Base-by-base conservation (phyloP, 2,113 vertebrate genomes). In the Leuciscus idus region DNA sequence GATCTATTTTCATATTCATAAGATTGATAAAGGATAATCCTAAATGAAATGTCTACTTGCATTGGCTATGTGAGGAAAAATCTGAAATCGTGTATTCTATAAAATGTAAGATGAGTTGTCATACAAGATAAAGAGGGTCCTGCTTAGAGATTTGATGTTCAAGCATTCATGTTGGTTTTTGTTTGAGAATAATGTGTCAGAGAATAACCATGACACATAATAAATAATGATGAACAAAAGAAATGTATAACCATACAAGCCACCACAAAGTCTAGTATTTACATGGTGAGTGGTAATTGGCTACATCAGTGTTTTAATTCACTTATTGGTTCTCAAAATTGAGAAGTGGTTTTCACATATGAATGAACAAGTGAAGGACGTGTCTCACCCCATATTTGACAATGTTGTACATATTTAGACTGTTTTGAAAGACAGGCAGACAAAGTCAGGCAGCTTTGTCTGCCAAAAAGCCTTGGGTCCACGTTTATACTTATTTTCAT, bases 401-500 rank as follows among this genome's bases (percentile, higher is more conserved):
- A 75, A 4, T 7, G 11, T 46, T 75, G 43, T 26, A 75, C 30
- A 77, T 55, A 77, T 77, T 77, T 77, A 33, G 48, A 77, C 28
- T 21, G 26, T 30, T 77, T 33, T 77, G 50, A 77, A 77, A 55
- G 75, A 77, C 50, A 77, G 75, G 28, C 50, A 77, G 48, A 77
- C 50, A 52, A 77, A 33, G 75, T 77, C 26, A 55, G 50, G 50
- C 75, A 52, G 75, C 75, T 77, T 33, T 9, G 17, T 55, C 75
- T 55, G 75, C 75, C 75, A 77, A 55, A 77, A 23, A 28, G 75
- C 28, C 75, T 77, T 55, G 50, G 28, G 21, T 59, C 55, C 33
- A 61, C 77, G 30, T 52, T 80, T 8, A n/a, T 59, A 80, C 55
- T 59, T 59, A 80, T 61, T 61, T 84, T 80, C 30, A 70, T 50